Conservation (phyloP, 2,888 invertebrate genomes). For the Lasioglossum morio region DNA sequence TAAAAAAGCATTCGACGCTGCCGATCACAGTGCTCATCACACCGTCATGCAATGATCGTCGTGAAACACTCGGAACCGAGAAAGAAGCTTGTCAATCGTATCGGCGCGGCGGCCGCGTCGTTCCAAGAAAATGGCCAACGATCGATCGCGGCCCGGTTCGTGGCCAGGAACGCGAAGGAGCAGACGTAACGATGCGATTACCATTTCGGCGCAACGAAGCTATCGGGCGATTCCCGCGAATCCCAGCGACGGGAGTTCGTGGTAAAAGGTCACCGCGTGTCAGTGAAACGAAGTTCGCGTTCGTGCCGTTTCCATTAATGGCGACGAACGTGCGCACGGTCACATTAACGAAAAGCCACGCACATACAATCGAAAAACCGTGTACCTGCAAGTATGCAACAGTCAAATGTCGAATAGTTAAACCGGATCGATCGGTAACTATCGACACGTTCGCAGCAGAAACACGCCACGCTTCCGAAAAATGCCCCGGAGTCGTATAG, state of each 20-base stretch:
- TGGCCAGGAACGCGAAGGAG: conserved; percentile 14
- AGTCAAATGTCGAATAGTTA: conserved; percentile 1
- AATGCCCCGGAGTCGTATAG: not conserved
- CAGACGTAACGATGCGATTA: conserved; percentile 51
- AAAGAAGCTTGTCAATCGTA: not conserved
- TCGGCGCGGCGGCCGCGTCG: not conserved
- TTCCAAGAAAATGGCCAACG: conserved; percentile 20
- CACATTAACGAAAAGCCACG: conserved; percentile 46
- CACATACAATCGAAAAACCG: conserved; percentile 2
- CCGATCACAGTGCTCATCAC: not conserved
- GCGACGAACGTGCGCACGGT: conserved; percentile 44
- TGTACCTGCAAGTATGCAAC: not conserved
- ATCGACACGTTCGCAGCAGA: not conserved
- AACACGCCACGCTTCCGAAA: not conserved
- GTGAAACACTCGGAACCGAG: not conserved
- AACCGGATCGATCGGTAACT: not conserved
- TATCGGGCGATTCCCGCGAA: conserved; percentile 47
- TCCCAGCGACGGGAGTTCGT: conserved; percentile 14
- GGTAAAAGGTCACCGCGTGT: conserved; percentile 58
- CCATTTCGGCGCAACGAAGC: conserved; percentile 48
- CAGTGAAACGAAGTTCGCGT: conserved; percentile 41
- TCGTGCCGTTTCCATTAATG: conserved; percentile 61
- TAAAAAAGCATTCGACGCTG: not conserved
- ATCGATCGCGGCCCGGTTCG: conserved; percentile 32
- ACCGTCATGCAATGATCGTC: not conserved